phyloP scores from a whole-genome alignment of 2,113 vertebrate genomes.

The Sapayoa aenigma region DNA sequence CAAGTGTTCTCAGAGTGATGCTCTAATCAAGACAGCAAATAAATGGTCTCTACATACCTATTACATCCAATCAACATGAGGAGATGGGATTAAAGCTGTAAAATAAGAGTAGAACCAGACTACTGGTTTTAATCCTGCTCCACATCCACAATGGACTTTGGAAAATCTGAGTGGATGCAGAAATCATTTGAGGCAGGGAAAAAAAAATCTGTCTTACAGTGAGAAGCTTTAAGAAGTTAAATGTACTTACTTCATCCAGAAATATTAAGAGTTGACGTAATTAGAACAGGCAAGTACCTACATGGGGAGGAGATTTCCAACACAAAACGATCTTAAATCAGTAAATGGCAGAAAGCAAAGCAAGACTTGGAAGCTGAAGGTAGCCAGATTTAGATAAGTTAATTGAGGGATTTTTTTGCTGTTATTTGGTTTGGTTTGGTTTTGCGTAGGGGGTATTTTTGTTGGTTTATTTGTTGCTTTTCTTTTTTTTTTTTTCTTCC shows the following conservation, averaged over 20 bases:
- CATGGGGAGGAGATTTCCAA: background rate
- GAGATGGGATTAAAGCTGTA: background rate
- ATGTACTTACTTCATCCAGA: background rate
- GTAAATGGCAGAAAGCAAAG: background rate
- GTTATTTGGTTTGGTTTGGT: background rate
- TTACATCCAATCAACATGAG: background rate
- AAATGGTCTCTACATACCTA: background rate
- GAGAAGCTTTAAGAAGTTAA: background rate
- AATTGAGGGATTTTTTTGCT: background rate
- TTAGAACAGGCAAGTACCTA: background rate
- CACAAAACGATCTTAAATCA: background rate
- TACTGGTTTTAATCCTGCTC: background rate
- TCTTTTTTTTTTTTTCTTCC: background rate
- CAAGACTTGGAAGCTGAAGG: background rate
- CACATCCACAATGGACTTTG: background rate
- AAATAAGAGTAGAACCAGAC: background rate
- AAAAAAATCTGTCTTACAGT: background rate
- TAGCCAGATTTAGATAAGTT: background rate
- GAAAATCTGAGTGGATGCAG: background rate
- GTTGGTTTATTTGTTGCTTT: background rate
- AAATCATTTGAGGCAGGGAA: background rate
- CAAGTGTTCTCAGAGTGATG: background rate
- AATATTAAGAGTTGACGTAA: background rate
- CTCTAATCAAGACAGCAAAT: background rate
- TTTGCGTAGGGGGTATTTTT: background rate